Conservation (phyloP, 2,797 vertebrate species). For the Apogon talboti region DNA sequence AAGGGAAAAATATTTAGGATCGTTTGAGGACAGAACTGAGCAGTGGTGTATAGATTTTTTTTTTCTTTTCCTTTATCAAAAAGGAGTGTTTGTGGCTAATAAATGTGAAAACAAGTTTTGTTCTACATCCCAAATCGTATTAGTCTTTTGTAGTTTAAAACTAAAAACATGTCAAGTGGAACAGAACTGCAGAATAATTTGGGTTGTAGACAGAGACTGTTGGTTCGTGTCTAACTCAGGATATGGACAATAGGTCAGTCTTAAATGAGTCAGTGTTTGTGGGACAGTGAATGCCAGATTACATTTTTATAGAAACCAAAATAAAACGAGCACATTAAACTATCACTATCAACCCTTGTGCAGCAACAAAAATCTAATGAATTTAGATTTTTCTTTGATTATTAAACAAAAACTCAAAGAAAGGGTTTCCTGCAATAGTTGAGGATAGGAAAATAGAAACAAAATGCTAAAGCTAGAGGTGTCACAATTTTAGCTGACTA, state of each 20-base stretch:
- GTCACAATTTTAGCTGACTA: too few relatives aligned
- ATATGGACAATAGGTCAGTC: too few relatives aligned
- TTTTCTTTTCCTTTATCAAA: not conserved
- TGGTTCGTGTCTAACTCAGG: not conserved
- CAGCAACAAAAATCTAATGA: too few relatives aligned
- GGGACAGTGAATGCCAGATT: too few relatives aligned
- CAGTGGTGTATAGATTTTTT: constrained; percentile 4
- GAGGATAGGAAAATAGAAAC: not conserved
- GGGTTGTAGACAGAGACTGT: not conserved
- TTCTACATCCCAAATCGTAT: not conserved
- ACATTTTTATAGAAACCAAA: too few relatives aligned
- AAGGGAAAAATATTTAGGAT: not conserved
- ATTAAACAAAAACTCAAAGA: too few relatives aligned
- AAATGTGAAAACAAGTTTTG: not conserved
- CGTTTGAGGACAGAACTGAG: not conserved
- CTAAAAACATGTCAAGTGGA: not conserved
- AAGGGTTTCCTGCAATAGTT: not conserved
- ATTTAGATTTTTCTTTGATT: too few relatives aligned
- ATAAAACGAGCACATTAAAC: too few relatives aligned
- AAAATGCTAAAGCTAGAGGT: not conserved
- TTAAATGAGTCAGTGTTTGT: too few relatives aligned
- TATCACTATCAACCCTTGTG: too few relatives aligned
- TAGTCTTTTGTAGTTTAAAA: not conserved
- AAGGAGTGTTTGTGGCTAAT: not conserved
- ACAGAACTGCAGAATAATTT: not conserved